Evolutionary conservation across 1,140 invertebrate species (phyloP).

Genomic region (Bombus terrestris): DNA sequence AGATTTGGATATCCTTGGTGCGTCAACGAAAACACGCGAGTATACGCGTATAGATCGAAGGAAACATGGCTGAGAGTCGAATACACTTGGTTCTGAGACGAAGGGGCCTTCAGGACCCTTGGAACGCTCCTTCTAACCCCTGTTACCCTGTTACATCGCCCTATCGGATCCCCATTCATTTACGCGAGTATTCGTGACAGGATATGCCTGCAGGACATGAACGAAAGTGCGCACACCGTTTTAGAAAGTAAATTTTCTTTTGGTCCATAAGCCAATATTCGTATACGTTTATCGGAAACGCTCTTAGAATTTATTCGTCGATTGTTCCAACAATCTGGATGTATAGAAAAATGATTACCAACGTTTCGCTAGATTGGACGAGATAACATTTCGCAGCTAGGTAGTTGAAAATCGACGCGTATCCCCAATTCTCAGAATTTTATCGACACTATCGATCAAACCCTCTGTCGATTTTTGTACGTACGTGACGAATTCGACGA

Average conservation of each 20-base stretch:
- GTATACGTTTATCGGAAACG: too few relatives aligned
- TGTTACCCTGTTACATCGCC: slow-evolving; percentile 80
- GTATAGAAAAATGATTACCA: too few relatives aligned
- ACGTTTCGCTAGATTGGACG: too few relatives aligned
- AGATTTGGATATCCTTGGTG: background rate
- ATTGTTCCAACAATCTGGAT: too few relatives aligned
- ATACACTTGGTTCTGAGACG: slow-evolving; percentile 43
- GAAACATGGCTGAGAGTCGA: slow-evolving; percentile 41
- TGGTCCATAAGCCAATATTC: too few relatives aligned
- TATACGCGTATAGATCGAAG: background rate
- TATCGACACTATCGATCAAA: background rate
- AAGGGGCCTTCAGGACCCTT: slow-evolving; percentile 74
- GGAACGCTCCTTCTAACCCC: slow-evolving; percentile 71
- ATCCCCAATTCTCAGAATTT: too few relatives aligned
- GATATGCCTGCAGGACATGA: background rate
- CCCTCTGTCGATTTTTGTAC: background rate
- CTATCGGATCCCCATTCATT: slow-evolving; percentile 82
- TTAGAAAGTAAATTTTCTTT: too few relatives aligned
- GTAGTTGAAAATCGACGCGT: too few relatives aligned
- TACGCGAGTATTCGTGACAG: slow-evolving; percentile 67
- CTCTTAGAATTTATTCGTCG: too few relatives aligned
- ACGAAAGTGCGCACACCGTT: background rate
- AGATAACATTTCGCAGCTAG: too few relatives aligned
- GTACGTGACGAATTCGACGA: background rate
- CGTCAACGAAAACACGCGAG: background rate